phyloP scores from a whole-genome alignment of 2,888 invertebrate species.

The Epistrophe eligans region DNA sequence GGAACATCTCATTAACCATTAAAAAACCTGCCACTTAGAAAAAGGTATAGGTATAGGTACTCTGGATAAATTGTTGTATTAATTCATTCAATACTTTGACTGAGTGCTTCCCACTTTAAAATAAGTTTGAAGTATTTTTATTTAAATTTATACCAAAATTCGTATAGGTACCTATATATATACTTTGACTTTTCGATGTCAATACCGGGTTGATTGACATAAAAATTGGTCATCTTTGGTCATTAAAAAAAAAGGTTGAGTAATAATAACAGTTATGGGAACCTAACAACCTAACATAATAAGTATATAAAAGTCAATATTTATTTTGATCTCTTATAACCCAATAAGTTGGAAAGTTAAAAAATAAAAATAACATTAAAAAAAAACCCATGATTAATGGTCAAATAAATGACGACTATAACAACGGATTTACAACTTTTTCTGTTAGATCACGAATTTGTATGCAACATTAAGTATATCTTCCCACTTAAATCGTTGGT shows the following conservation, averaged over 20 bases:
- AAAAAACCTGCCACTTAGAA: background rate
- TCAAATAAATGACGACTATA: background rate
- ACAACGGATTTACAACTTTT: slow-evolving; percentile 42
- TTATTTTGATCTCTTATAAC: background rate
- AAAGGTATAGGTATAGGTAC: background rate
- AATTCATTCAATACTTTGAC: background rate
- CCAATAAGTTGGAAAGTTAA: slow-evolving; percentile 12
- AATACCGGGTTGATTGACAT: slow-evolving; percentile 43
- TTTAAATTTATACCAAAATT: background rate
- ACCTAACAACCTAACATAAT: no score
- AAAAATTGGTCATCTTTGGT: slow-evolving; percentile 17
- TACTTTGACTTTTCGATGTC: background rate
- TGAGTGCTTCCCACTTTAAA: slow-evolving; percentile 17
- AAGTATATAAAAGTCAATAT: background rate
- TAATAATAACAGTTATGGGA: background rate
- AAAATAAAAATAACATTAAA: background rate
- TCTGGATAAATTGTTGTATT: background rate
- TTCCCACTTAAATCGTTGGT: slow-evolving; percentile 2
- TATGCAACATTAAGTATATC: slow-evolving; percentile 12
- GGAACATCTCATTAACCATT: background rate
- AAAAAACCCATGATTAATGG: slow-evolving; percentile 8
- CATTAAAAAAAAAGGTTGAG: background rate
- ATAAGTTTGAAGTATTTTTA: background rate
- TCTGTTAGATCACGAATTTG: slow-evolving; percentile 29
- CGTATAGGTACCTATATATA: no score